These are phyloP conservation scores for Dexiosoma caninum DNA, from an alignment of 2,888 invertebrate genomes.

Conservation along the genomic window DNA sequence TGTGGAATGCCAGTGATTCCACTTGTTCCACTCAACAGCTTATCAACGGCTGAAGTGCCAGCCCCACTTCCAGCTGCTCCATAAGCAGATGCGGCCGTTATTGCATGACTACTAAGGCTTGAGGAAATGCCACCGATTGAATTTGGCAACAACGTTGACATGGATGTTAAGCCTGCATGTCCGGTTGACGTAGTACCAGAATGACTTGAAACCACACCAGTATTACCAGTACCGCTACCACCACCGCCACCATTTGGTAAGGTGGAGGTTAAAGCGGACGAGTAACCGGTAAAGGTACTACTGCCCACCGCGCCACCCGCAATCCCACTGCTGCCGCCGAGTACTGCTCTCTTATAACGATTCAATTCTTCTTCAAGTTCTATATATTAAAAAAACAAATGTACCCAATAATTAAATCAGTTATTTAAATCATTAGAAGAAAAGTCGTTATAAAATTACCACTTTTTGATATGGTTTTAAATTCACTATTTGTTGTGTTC, in stretches of 20 bases:
- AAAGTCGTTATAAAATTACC: conserved; percentile 64
- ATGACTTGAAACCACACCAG: conserved; percentile 53
- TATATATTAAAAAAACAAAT: conserved; percentile 59
- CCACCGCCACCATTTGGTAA: conserved; percentile 70
- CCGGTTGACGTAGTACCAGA: conserved; percentile 49
- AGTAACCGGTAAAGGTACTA: conserved; percentile 67
- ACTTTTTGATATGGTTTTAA: conserved; percentile 76
- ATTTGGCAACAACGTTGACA: conserved; percentile 74
- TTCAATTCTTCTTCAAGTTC: conserved; percentile 76
- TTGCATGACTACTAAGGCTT: conserved; percentile 84
- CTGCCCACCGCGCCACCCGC: conserved; percentile 65
- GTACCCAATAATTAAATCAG: neutral
- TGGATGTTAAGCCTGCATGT: conserved; percentile 70
- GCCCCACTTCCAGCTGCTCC: conserved; percentile 65
- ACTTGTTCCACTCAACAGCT: conserved; percentile 79
- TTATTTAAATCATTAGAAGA: too few species aligned
- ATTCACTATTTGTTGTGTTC: conserved; percentile 74
- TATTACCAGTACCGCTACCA: conserved; percentile 57
- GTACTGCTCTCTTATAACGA: conserved; percentile 74
- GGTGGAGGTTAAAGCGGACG: conserved; percentile 72
- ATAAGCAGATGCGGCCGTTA: conserved; percentile 79
- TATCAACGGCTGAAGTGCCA: conserved; percentile 78
- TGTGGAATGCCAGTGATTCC: conserved; percentile 75
- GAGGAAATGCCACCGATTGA: conserved; percentile 80
- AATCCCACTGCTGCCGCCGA: conserved; percentile 69